A percentile compares a stretch with the other conserved stretches of the same genome.
Conservation (phyloP, 37 sponge, comb jelly and placozoan genomes). For the Hexactinellida sp. region DNA sequence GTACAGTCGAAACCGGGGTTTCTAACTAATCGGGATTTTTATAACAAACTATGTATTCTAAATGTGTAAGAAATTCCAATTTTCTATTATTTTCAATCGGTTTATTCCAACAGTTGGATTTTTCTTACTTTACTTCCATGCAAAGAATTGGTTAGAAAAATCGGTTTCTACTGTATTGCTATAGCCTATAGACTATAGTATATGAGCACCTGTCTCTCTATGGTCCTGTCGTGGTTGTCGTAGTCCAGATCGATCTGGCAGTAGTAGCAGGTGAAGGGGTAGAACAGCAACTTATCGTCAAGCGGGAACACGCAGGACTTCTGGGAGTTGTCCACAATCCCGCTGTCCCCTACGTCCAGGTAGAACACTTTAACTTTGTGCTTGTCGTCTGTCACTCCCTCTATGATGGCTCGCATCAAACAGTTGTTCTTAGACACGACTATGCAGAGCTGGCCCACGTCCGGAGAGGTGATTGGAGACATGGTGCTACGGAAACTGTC, state of each 20-base stretch:
- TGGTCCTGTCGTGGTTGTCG: neutral
- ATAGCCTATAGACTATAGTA: no score
- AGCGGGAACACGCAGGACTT: neutral
- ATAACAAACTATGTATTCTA: no score
- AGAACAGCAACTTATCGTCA: neutral
- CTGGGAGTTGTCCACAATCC: constrained; percentile 2
- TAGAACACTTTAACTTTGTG: neutral
- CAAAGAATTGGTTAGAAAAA: no score
- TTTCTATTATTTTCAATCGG: no score
- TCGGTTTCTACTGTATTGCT: no score
- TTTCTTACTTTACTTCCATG: no score
- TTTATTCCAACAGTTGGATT: no score
- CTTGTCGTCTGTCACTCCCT: neutral
- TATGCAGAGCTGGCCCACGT: neutral
- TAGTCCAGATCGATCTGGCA: constrained; percentile 7
- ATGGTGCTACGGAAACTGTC: neutral
- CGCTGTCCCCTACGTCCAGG: neutral
- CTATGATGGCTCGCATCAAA: neutral
- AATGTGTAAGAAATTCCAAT: no score
- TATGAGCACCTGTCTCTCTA: constrained; percentile 10
- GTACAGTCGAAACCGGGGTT: no score
- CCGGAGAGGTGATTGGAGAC: neutral
- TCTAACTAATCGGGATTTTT: no score
- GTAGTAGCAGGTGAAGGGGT: constrained; percentile 6
- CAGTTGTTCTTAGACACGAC: neutral